Conservation (phyloP, 1,140 invertebrate species). For the Eubasilissa regina region DNA sequence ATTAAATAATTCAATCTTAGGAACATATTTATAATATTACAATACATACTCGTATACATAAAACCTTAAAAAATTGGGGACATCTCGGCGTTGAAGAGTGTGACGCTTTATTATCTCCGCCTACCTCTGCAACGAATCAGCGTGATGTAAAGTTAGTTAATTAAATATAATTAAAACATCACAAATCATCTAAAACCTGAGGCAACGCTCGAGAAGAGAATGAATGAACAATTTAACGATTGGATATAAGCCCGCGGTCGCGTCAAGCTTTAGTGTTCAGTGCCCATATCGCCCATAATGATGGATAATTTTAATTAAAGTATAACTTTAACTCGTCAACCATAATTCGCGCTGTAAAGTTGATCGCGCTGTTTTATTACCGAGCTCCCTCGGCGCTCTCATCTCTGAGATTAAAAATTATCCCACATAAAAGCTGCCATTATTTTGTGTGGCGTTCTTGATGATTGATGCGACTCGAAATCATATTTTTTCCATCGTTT, state of each 20-base stretch:
- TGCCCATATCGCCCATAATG: slow-evolving; percentile 23
- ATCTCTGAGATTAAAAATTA: slow-evolving; percentile 22
- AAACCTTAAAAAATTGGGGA: too few relatives aligned
- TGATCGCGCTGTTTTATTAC: slow-evolving; percentile 23
- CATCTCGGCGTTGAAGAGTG: too few relatives aligned
- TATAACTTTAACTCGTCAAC: slow-evolving; percentile 35
- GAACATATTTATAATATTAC: too few relatives aligned
- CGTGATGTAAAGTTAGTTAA: too few relatives aligned
- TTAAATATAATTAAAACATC: too few relatives aligned
- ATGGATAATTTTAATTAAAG: slow-evolving; percentile 37
- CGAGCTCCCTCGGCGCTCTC: neutral
- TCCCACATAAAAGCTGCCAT: slow-evolving; percentile 15
- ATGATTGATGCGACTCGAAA: slow-evolving; percentile 13
- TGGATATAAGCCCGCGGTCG: neutral
- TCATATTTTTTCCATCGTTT: slow-evolving; percentile 1
- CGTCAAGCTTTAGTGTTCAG: neutral
- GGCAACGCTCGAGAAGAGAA: neutral
- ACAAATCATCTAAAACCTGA: too few relatives aligned
- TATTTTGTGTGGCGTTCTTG: neutral
- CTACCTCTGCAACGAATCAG: too few relatives aligned
- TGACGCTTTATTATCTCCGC: too few relatives aligned
- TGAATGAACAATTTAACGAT: slow-evolving; percentile 28
- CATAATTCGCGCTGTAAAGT: slow-evolving; percentile 19
- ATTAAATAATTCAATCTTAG: too few relatives aligned
- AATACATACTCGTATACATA: too few relatives aligned